These are phyloP conservation scores for Catamblyrhynchus diadema DNA, from an alignment of 2,797 vertebrate genomes.

Conservation along the genomic window DNA sequence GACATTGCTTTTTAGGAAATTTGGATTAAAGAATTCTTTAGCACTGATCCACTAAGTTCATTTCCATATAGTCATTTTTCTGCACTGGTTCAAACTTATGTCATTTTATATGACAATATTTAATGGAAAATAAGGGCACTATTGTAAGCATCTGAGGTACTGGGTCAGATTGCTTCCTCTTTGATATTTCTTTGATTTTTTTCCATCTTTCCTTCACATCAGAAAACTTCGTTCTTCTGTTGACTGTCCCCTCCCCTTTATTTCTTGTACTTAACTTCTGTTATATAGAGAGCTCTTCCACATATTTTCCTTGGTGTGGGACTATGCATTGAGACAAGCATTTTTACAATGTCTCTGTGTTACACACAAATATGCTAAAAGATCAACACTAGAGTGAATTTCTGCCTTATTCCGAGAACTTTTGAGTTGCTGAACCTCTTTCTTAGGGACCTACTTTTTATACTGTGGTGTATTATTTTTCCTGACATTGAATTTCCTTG, in stretches of 20 bases:
- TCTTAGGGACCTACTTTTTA: not conserved
- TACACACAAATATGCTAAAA: not conserved
- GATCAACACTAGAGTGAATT: not conserved
- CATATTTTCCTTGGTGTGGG: not conserved
- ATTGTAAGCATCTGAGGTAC: not conserved
- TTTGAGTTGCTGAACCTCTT: not conserved
- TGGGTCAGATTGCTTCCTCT: not conserved
- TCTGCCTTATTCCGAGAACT: not conserved
- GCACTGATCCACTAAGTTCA: not conserved
- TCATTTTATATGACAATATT: not conserved
- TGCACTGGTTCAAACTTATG: not conserved
- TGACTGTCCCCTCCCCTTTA: not conserved
- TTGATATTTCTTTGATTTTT: not conserved
- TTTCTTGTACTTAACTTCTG: not conserved
- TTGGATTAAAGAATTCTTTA: not conserved
- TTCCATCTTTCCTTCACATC: not conserved
- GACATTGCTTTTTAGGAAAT: not conserved
- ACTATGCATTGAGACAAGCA: not conserved
- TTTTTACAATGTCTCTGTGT: not conserved
- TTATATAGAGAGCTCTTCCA: not conserved
- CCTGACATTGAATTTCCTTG: not conserved
- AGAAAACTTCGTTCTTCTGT: not conserved
- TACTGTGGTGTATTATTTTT: not conserved
- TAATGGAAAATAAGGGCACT: not conserved
- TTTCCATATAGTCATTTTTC: not conserved